These are phyloP conservation scores for Caenorhabditis sulstoni DNA, from an alignment of 2,888 invertebrate genomes.

Conservation along the genomic window DNA sequence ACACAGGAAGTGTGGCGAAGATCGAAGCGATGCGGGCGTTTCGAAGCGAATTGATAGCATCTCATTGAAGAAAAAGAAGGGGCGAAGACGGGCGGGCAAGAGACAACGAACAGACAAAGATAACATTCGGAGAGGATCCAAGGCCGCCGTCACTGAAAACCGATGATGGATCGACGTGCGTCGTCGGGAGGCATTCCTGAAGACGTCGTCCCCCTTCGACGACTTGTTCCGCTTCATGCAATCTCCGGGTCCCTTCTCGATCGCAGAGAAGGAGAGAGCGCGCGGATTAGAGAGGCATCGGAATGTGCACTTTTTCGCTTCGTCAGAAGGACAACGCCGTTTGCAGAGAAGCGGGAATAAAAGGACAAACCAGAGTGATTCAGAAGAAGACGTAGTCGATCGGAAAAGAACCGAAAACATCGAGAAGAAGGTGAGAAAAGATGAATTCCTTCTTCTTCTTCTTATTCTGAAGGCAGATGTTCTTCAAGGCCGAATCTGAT, in stretches of 20 bases:
- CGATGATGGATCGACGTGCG: slow-evolving; percentile 34
- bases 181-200: not conserved
- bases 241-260: slow-evolving; percentile 2
- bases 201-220: not conserved
- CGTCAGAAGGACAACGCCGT: not conserved
- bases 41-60: slow-evolving; percentile 8
- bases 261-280: not conserved
- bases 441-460: no score
- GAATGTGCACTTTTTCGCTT: slow-evolving; percentile 5
- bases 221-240: not conserved
- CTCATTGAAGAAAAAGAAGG: not conserved
- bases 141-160: slow-evolving; percentile 30
- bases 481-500: slow-evolving; percentile 15
- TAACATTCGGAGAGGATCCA: slow-evolving; percentile 40
- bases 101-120: slow-evolving; percentile 13
- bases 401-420: slow-evolving; percentile 1
- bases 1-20: no score
- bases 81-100: slow-evolving; percentile 11
- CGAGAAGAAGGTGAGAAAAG: not conserved
- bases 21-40: no score
- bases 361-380: slow-evolving; percentile 5
- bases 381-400: not conserved
- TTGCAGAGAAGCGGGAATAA: slow-evolving; percentile 9
- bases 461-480: slow-evolving; percentile 1
- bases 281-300: slow-evolving; percentile 10